A percentile compares a stretch with the other conserved stretches of the same genome.
These are phyloP conservation scores for Tetraneura akinire DNA, from an alignment of 1,140 invertebrate species.

Conservation along the genomic window DNA sequence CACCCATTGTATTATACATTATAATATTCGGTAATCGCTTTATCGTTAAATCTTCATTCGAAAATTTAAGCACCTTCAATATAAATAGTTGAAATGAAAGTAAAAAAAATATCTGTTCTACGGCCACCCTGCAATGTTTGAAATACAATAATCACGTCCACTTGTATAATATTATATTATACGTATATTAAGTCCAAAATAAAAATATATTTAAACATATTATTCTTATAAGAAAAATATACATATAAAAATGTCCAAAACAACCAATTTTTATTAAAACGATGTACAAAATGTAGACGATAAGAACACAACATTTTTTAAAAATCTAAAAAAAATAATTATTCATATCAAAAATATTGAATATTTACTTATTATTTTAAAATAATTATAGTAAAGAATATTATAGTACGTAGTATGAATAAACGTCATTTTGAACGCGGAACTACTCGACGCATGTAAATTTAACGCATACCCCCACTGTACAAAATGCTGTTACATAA, in stretches of 20 bases:
- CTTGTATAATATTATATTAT: not conserved
- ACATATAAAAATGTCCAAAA: not conserved
- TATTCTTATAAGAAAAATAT: not conserved
- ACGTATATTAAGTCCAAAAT: conserved; percentile 2
- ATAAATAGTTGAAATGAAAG: not conserved
- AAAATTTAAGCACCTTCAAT: conserved; percentile 6
- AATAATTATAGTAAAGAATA: too few relatives aligned
- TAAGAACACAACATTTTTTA: not conserved
- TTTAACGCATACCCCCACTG: too few relatives aligned
- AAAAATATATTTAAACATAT: not conserved
- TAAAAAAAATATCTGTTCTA: not conserved
- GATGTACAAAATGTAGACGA: not conserved
- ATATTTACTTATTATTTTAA: too few relatives aligned
- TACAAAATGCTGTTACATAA: too few relatives aligned
- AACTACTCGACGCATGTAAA: too few relatives aligned
- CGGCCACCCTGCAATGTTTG: conserved; percentile 31
- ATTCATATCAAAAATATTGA: too few relatives aligned
- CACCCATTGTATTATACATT: not conserved
- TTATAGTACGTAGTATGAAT: too few relatives aligned
- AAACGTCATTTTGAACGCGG: too few relatives aligned
- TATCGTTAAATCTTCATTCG: conserved; percentile 23
- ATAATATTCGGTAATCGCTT: not conserved
- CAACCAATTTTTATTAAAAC: not conserved
- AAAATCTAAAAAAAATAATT: too few relatives aligned
- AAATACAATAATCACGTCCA: conserved; percentile 25